Evolutionary conservation across 1,140 invertebrate species (phyloP), one percentile per base, ranked within the genome.

Genomic region (Scaptomyza hsui): DNA sequence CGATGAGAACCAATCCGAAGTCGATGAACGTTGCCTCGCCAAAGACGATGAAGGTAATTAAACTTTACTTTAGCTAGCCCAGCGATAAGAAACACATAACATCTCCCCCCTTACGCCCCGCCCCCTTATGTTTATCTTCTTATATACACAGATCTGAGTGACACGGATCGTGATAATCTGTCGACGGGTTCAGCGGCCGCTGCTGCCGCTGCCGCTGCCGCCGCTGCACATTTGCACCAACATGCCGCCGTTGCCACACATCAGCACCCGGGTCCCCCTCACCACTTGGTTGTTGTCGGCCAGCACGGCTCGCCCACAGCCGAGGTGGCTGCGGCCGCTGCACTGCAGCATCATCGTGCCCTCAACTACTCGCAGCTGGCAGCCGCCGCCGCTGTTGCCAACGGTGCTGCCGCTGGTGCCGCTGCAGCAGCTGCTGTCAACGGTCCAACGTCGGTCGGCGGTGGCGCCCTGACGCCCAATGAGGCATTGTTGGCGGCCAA

Each of bases 31-130:
- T 62, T 90, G 89, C 64, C 95, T 96, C 90, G 96, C 96, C 76
- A 96, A 97, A 92, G 96, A 97, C 91, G 96, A 97, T 90, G 96
- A 97, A 92, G 96, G 96, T 96, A 62, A 90, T 82, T 89, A 69
- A 61, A 89, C 86, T 89, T 89, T 89, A 53, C 72, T 29, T 9
- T 29, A 7, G 6, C 24, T 29, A 47, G 32, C 6, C 7, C 2
- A 29, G 26, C 55, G 35, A 75, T 59, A 57, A 59, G 32, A 47
- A 42, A 67, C 45, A 42, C 42, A 51, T 59, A n/a, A n/a, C n/a
- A n/a, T n/a, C n/a, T n/a, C n/a, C n/a, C n/a, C n/a, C n/a, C n/a
- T n/a, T n/a, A n/a, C n/a, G n/a, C n/a, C n/a, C n/a, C n/a, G n/a
- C n/a, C n/a, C n/a, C n/a, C n/a, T n/a, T n/a, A n/a, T n/a, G n/a